phyloP scores from a whole-genome alignment of 2,888 invertebrate genomes.

The Melanophora roralis region DNA sequence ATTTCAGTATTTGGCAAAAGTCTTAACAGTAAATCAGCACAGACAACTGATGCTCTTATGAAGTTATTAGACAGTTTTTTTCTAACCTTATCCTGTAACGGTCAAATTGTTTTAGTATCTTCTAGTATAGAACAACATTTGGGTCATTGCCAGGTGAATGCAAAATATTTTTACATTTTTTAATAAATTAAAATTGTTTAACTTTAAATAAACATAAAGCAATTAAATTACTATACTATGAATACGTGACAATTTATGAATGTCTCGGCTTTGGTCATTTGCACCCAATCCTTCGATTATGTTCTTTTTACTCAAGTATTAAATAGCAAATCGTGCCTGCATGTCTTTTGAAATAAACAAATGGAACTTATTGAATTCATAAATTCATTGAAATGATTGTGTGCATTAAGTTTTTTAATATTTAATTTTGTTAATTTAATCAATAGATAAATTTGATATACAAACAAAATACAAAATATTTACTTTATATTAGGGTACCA shows the following conservation, averaged over 20 bases:
- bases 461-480: no score
- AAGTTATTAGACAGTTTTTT: constrained; percentile 88
- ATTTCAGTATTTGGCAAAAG: constrained; percentile 79
- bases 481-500: no score
- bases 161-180: neutral
- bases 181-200: neutral
- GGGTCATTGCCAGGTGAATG: constrained; percentile 87
- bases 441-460: no score
- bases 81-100: constrained; percentile 86
- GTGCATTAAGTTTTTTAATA: no score
- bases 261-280: constrained; percentile 26
- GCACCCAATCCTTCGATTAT: constrained; percentile 14
- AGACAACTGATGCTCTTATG: constrained; percentile 81
- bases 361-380: no score
- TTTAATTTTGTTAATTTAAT: no score
- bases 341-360: constrained; percentile 43
- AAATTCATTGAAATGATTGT: no score
- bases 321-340: constrained; percentile 61
- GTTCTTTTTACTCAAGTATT: neutral
- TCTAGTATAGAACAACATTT: constrained; percentile 89
- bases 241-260: constrained; percentile 52
- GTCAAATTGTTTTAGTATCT: constrained; percentile 91
- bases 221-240: neutral
- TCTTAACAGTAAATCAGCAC: constrained; percentile 78
- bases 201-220: neutral